A percentile compares a stretch with the other conserved stretches of the same genome.
Evolutionary conservation across 2,113 vertebrate genomes (phyloP).

Genomic region (Tympanuchus pallidicinctus): DNA sequence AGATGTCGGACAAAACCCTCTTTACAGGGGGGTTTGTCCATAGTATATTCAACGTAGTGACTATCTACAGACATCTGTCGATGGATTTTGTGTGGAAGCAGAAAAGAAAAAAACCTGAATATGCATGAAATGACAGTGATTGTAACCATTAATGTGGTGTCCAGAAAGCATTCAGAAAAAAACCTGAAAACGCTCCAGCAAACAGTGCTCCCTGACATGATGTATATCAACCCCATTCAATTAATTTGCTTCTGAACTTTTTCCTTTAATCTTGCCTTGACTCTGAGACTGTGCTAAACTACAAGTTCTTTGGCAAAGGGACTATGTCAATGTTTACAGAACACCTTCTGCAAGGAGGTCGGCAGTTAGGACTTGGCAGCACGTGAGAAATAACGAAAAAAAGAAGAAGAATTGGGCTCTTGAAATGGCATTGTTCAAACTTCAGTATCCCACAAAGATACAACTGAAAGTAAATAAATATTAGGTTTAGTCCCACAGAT

Average conservation of each 20-base stretch:
- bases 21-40: not conserved
- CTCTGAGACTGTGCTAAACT: conserved; percentile 30
- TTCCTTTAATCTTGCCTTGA: conserved; percentile 23
- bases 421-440: conserved; percentile 54
- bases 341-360: conserved; percentile 43
- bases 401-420: conserved; percentile 39
- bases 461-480: conserved; percentile 56
- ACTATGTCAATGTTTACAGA: conserved; percentile 35
- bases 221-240: not conserved
- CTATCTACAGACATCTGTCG: not conserved
- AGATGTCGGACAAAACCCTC: not conserved
- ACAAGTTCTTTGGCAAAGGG: not conserved
- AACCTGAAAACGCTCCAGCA: not conserved
- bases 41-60: not conserved
- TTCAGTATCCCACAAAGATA: conserved; percentile 67
- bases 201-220: not conserved
- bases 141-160: not conserved
- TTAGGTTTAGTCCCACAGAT: conserved; percentile 56
- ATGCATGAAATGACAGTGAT: not conserved
- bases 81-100: not conserved
- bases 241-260: not conserved
- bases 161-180: not conserved
- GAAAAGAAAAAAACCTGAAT: not conserved
- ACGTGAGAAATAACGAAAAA: conserved; percentile 43
- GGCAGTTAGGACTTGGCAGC: conserved; percentile 22